Evolutionary conservation across 2,888 invertebrate species (phyloP), one percentile per base, ranked within the genome.

Genomic region (Camponotus fellah): DNA sequence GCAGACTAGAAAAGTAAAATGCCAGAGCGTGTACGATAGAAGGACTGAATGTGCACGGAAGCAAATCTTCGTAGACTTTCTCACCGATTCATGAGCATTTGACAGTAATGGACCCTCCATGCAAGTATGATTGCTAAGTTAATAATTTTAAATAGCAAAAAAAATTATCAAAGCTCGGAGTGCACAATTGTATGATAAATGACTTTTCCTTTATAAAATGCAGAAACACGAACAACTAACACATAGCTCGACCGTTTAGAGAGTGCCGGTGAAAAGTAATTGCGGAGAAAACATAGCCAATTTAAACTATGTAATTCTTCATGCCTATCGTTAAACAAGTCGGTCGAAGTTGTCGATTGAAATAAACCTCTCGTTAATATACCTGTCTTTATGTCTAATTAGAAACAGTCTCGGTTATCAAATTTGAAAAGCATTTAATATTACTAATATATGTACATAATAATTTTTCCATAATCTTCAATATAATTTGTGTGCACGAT

Each of bases 11-110:
- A 94, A 94, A 93, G 93, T 93, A 94, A 94, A 94, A 94, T 92
- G 93, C 90, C n/a, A 53, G 83, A 90, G 89, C 91, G 89, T 87
- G 91, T 88, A 88, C 90, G 69, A 49, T 89, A 90, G 88, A 90
- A 92, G 93, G 85, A 93, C 94, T 94, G 92, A 88, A 94, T 94
- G 94, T 93, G 93, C 94, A 94, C 85, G 92, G 92, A 91, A 94
- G 92, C 94, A 94, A 91, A 94, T 93, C 94, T 91, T 90, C 46
- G 80, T 88, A 81, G 89, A 94, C 94, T 94, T 94, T 94, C 94
- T 91, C 94, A 93, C 91, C 43, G 83, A 86, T 84, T 86, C 82
- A 68, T 58, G 58, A 49, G 56, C 64, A 49, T 62, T 58, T 75
- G 71, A 83, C 69, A 69, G 58, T 58, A 1, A 58, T 34, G 62